These are phyloP conservation scores for Scaptomyza montana DNA, from an alignment of 1,140 invertebrate genomes.

Conservation along the genomic window DNA sequence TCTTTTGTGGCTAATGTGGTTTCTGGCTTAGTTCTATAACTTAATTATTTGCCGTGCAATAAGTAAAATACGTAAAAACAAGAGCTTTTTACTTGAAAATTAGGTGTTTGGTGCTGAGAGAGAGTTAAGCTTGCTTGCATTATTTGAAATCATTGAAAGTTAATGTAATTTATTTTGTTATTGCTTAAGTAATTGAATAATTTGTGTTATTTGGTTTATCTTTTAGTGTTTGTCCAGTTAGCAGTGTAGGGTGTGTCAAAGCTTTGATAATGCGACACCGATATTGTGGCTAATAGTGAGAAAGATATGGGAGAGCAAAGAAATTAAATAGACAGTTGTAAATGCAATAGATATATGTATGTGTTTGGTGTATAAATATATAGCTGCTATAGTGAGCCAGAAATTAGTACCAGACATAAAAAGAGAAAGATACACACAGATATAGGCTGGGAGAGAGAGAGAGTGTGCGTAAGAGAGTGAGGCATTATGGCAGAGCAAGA, in stretches of 20 bases:
- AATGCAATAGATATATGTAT: constrained; percentile 39
- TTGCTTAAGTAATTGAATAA: constrained; percentile 26
- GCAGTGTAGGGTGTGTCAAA: constrained; percentile 82
- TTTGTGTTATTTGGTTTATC: constrained; percentile 43
- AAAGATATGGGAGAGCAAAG: constrained; percentile 72
- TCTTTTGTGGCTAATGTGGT: constrained; percentile 14
- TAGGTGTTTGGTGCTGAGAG: constrained; percentile 25
- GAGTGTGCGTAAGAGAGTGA: constrained; percentile 18
- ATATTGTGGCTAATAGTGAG: constrained; percentile 81
- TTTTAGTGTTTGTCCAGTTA: constrained; percentile 63
- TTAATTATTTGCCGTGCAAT: constrained; percentile 40
- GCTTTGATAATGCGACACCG: constrained; percentile 84
- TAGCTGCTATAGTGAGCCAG: constrained; percentile 28
- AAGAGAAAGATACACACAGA: constrained; percentile 16
- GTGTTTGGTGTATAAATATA: background rate
- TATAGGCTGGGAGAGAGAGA: constrained; percentile 32
- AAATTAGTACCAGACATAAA: constrained; percentile 38
- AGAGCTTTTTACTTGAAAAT: constrained; percentile 4
- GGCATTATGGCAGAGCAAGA: constrained; percentile 21
- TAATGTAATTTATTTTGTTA: constrained; percentile 21
- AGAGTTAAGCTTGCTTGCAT: constrained; percentile 20
- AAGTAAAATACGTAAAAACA: constrained; percentile 6
- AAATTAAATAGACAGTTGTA: constrained; percentile 59
- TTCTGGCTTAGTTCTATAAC: constrained; percentile 7
- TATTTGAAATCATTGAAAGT: constrained; percentile 17